Evolutionary conservation across 2,797 vertebrate genomes (phyloP), one percentile per base, ranked within the genome.

Genomic region (Miichthys miiuy): DNA sequence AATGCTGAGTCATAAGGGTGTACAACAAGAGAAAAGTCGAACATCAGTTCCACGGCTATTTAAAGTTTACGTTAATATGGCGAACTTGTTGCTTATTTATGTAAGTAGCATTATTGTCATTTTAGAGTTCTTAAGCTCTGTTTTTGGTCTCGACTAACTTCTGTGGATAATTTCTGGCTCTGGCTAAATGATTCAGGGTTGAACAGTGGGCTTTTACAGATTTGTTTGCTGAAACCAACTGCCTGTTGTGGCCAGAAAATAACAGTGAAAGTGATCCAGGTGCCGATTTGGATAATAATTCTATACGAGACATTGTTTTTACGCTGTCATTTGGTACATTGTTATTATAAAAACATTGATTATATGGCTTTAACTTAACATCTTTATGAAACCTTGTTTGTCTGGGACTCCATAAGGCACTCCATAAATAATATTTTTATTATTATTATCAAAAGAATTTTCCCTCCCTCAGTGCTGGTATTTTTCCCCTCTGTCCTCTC

Each of bases 371-470:
- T 58, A 68, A 68, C 25, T 13, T 78, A 41, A 51, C 47, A 50
- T 69, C 13, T 18, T 65, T 9, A 64, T 27, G 16, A 75, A 20
- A 77, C 20, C 62, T 70, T 0, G 12, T 75, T 69, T 71, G 17
- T 74, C 74, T 60, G 66, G 11, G 17, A 60, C n/a, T n/a, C n/a
- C n/a, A n/a, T n/a, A n/a, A 60, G 21, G 3, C 13, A 0, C 50
- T 51, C 38, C 54, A 79, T 75, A 62, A 79, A 80, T 81, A 67
- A 76, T 7, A 6, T 23, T 63, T 77, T 74, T 69, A 71, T 77
- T 67, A 47, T 70, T 38, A 63, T 68, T 30, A 70, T 81, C 55
- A 81, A 54, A 54, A 83, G 57, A 16, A 46, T 65, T 63, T 64
- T 72, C 25, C 34, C 56, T 64, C 77, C 73, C 77, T 64, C 61